Base-by-base conservation (phyloP, 2,797 vertebrate genomes). In the Platalea minor region DNA sequence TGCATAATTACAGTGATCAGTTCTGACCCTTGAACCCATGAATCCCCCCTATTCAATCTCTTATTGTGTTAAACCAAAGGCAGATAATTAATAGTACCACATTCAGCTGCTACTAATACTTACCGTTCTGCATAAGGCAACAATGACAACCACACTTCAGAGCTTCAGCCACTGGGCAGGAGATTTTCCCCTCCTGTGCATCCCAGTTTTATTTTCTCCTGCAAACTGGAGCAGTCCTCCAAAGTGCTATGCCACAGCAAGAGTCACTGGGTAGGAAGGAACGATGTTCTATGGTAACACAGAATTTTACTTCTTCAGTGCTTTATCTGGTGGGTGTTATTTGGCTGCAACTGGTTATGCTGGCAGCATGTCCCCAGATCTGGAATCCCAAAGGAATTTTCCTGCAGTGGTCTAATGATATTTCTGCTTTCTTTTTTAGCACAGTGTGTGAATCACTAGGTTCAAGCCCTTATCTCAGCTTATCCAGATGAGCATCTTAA, bases 361-460 rank as follows among this genome's bases (percentile, higher is more conserved):
- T 67, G 56, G 61, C 64, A 91, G 74, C 74, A 74, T 25, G 10
- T 89, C 43, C 28, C 25, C n/a, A 37, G 17, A 67, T 41, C 17
- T 63, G 54, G 23, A 84, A 84, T 9, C 29, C 23, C 41, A 81
- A 24, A 88, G 26, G 23, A 75, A 67, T 69, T 73, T 86, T 88
- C n/a, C 41, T 73, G 53, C 46, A 59, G 19, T 54, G 41, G 53
- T 89, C 78, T 54, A 84, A 81, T 19, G n/a, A 74, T 41, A 85
- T 19, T 61, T 81, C 54, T 20, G 13, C n/a, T n/a, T 92, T 89
- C 57, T 50, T 72, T 77, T 89, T 88, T 72, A 89, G 68, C 60
- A 33, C 2, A 39, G 23, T 17, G 21, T 48, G 20, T 83, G 63
- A 95, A 93, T 72, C 50, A 74, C 26, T 31, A 11, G 3, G 69